Percentiles rank a stretch among this genome's conserved stretches.
Evolutionary conservation across 2,888 invertebrate species (phyloP).

Genomic region (Lamproptera curius): DNA sequence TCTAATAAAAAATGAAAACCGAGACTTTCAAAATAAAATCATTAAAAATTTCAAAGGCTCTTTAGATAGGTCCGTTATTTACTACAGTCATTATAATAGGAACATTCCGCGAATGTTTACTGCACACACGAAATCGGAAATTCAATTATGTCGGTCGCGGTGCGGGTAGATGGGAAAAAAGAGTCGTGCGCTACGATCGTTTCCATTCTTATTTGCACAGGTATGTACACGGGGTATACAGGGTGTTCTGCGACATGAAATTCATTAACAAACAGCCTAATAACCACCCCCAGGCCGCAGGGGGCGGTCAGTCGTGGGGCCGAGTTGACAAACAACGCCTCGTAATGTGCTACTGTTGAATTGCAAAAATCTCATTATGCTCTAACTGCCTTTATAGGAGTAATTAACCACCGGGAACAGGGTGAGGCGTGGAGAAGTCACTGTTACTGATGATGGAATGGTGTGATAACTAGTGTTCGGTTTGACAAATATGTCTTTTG

Average conservation of each 20-base stretch:
- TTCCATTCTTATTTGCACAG: conserved; percentile 2
- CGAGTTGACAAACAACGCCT: conserved; percentile 62
- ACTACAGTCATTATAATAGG: too few species aligned
- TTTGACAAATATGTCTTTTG: too few species aligned
- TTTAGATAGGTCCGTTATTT: too few species aligned
- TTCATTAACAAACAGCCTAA: conserved; percentile 63
- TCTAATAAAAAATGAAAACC: too few species aligned
- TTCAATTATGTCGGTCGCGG: neutral
- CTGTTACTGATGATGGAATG: too few species aligned
- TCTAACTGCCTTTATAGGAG: conserved; percentile 77
- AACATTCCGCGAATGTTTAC: too few species aligned
- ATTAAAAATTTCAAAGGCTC: too few species aligned
- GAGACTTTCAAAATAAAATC: too few species aligned
- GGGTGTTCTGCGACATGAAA: conserved; percentile 45
- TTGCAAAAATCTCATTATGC: conserved; percentile 77
- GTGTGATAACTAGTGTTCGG: too few species aligned
- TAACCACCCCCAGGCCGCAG: conserved; percentile 41
- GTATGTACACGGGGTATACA: conserved; percentile 25
- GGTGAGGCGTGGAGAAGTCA: conserved; percentile 36
- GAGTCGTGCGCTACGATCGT: neutral
- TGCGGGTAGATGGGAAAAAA: conserved; percentile 1
- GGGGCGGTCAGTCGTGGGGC: conserved; percentile 31
- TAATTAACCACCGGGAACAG: conserved; percentile 63
- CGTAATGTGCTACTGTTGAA: conserved; percentile 74
- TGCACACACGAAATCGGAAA: neutral